Evolutionary conservation across 2,797 vertebrate genomes (phyloP).

Genomic region (Eleutherodactylus coqui): DNA sequence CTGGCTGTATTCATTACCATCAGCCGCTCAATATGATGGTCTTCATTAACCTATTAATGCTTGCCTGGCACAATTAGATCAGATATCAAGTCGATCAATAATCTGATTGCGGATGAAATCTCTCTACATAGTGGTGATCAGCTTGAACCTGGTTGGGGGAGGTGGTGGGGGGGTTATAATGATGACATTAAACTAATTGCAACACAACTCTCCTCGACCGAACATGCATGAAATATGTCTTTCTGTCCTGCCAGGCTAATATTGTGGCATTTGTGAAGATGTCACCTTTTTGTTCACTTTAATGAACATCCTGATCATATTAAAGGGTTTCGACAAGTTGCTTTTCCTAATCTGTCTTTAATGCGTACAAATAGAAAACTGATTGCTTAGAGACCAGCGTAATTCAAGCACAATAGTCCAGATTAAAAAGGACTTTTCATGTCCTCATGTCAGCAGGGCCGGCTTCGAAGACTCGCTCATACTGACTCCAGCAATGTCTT

Average conservation of each 20-base stretch:
- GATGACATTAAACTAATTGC: slow-evolving; percentile 18
- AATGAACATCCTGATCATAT: background rate
- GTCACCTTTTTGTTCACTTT: background rate
- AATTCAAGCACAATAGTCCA: background rate
- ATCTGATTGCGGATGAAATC: background rate
- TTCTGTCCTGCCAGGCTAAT: background rate
- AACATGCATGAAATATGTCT: background rate
- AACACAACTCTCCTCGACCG: background rate
- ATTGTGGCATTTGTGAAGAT: slow-evolving; percentile 8
- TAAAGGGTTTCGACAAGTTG: background rate
- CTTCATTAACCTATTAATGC: slow-evolving; percentile 25
- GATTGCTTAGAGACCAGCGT: background rate
- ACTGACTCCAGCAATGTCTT: too few relatives aligned
- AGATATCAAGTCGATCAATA: slow-evolving; percentile 13
- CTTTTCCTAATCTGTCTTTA: background rate
- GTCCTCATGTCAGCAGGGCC: too few relatives aligned
- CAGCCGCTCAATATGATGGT: slow-evolving; percentile 5
- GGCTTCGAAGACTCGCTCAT: too few relatives aligned
- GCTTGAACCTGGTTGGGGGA: background rate
- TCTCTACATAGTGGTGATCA: background rate
- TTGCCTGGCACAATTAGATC: slow-evolving; percentile 14
- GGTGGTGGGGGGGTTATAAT: background rate
- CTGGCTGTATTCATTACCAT: slow-evolving; percentile 17
- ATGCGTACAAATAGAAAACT: background rate
- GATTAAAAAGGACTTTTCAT: too few relatives aligned